These are phyloP conservation scores for Mycetomoellerius zeteki DNA, from an alignment of 1,140 invertebrate species.

Conservation along the genomic window DNA sequence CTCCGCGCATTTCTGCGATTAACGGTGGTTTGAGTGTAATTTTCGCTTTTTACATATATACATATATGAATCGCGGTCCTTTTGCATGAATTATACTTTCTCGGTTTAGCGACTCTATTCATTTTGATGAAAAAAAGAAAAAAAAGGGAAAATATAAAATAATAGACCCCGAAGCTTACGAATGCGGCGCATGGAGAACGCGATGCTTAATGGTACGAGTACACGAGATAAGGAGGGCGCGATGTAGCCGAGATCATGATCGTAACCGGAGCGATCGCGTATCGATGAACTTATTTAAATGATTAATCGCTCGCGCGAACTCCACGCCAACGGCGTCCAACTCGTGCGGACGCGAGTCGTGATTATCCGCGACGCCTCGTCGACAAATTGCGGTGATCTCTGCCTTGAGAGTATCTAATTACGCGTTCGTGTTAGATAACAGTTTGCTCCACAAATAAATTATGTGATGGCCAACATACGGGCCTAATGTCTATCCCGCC, in stretches of 20 bases:
- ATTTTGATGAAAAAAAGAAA: not conserved
- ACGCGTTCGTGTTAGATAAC: conserved; percentile 41
- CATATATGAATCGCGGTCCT: not conserved
- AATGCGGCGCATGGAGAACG: conserved; percentile 16
- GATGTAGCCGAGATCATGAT: not conserved
- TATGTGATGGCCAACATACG: not conserved
- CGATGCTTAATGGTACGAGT: conserved; percentile 18
- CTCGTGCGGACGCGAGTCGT: conserved; percentile 11
- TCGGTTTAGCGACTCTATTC: conserved; percentile 42
- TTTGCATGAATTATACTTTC: conserved; percentile 19
- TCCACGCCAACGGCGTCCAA: not conserved
- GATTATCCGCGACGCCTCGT: conserved; percentile 32
- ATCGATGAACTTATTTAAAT: conserved; percentile 50
- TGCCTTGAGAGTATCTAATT: conserved; percentile 39
- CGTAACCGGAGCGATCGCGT: not conserved
- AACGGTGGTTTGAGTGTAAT: conserved; percentile 11
- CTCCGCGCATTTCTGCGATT: conserved; percentile 22
- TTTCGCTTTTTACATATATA: conserved; percentile 6
- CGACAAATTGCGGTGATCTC: conserved; percentile 36
- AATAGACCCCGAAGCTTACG: not conserved
- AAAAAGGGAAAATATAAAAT: not conserved
- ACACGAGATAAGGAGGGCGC: not conserved
- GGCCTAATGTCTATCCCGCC: conserved; percentile 28
- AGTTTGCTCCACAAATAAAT: conserved; percentile 37
- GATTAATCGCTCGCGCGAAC: conserved; percentile 23